Percentiles rank a stretch among this genome's conserved stretches.
Evolutionary conservation across 2,797 vertebrate genomes (phyloP).

Genomic region (Lepus townsendii): DNA sequence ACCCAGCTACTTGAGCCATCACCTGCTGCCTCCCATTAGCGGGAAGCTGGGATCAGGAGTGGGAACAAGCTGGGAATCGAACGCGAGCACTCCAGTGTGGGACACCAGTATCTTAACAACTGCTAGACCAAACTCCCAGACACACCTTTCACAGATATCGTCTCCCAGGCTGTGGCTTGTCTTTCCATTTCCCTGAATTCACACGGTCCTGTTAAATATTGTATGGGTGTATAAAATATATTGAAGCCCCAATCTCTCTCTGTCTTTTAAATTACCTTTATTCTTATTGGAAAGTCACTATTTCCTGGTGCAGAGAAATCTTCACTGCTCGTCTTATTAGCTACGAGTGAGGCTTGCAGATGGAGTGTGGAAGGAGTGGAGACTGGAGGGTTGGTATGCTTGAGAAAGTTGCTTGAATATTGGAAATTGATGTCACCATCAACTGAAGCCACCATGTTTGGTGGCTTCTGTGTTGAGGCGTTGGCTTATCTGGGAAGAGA

Average conservation of each 20-base stretch:
- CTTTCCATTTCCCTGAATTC: slow-evolving; percentile 5
- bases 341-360: not conserved
- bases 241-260: not conserved
- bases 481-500: not conserved
- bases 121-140: too few relatives aligned
- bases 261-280: slow-evolving; percentile 1
- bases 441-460: not conserved
- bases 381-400: slow-evolving; percentile 5
- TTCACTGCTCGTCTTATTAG: not conserved
- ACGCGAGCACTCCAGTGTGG: too few relatives aligned
- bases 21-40: too few relatives aligned
- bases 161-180: not conserved
- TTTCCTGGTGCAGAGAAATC: not conserved
- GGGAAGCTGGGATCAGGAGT: too few relatives aligned
- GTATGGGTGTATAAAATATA: not conserved
- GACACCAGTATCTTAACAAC: too few relatives aligned
- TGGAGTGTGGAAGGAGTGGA: not conserved
- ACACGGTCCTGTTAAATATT: not conserved
- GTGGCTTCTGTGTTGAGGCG: not conserved
- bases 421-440: not conserved
- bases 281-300: not conserved
- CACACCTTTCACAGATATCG: not conserved
- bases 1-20: too few relatives aligned
- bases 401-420: slow-evolving; percentile 9
- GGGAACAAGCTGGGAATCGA: too few relatives aligned